phyloP scores from a whole-genome alignment of 2,113 vertebrate species.

The Apteryx mantelli region DNA sequence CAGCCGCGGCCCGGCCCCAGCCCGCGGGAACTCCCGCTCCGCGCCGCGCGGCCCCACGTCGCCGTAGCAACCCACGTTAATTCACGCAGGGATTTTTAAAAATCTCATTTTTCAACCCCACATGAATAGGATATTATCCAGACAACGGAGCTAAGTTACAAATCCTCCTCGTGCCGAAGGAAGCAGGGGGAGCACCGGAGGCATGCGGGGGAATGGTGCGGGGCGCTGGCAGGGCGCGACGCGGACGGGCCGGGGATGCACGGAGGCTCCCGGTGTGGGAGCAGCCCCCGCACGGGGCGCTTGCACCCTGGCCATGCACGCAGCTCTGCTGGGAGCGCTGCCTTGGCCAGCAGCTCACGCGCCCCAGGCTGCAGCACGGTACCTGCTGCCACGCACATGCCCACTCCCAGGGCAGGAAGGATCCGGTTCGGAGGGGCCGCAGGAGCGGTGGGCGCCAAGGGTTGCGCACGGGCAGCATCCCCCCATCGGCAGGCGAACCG shows the following conservation, averaged over 20 bases:
- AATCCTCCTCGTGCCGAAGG: not conserved
- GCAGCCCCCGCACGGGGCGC: not conserved
- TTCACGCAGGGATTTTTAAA: constrained; percentile 62
- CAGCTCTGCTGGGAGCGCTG: not conserved
- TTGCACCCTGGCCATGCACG: accelerated
- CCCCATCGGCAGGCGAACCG: not conserved
- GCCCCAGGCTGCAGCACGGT: accelerated
- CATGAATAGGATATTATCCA: constrained; percentile 56
- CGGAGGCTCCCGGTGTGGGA: accelerated
- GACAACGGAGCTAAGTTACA: constrained; percentile 52
- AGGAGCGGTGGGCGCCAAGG: not conserved
- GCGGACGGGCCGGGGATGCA: accelerated
- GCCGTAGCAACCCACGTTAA: constrained; percentile 62
- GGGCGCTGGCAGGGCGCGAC: not conserved
- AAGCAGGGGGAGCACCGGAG: not conserved
- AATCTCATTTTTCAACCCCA: constrained; percentile 64
- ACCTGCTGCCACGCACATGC: accelerated
- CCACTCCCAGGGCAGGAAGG: accelerated
- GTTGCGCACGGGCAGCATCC: too few species aligned
- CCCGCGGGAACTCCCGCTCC: constrained; percentile 40
- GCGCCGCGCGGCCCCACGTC: constrained; percentile 38
- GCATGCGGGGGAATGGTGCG: not conserved
- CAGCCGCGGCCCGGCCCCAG: constrained; percentile 24
- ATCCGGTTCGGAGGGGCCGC: accelerated
- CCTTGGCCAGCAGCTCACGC: accelerated